Evolutionary conservation across 2,113 vertebrate species (phyloP), one percentile per base, ranked within the genome.

Genomic region (Salvelinus sp.): DNA sequence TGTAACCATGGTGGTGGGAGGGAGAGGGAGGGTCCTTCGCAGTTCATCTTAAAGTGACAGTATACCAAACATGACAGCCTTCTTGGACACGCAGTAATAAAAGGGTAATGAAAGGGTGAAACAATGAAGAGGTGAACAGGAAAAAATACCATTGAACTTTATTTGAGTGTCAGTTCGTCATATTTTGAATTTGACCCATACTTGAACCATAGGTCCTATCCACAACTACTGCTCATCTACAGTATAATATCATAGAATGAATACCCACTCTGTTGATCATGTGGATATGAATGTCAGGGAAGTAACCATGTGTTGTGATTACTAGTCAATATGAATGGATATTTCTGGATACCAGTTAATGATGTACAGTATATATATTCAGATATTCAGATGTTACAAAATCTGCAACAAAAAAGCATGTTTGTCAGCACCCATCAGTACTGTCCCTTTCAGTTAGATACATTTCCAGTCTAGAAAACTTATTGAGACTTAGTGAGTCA

Each of bases 1-100:
- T 78, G 86, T 80, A 87, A 83, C 81, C 71, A 78, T 81, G 82
- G 82, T 93, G 20, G 16, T 6, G 68, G 91, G 90, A 92, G 89
- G 83, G 89, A 90, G 90, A 81, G 84, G 76, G 70, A 70, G 74
- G 82, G 63, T 20, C 69, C 63, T 22, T 87, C 85, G 73, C 88
- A 23, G 58, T 62, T 88, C 88, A 89, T 76, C 79, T 90, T 88
- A 88, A 88, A 87, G 86, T 78, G 82, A 80, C 82, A 86, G 76
- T 69, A 70, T 74, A 73, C 50, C 57, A 73, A 74, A 57, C 22
- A 62, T 75, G 69, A 71, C 58, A 22, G 58, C 6, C 58, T 62
- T 62, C 22, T 62, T 62, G 5, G n/a, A 62, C 9, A 4, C 7
- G 6, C 58, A 23, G 20, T 62, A 62, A 62, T 62, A 5, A 62